These are phyloP conservation scores for Petrolisthes manimaculis DNA, from an alignment of 2,888 invertebrate species.

Conservation along the genomic window DNA sequence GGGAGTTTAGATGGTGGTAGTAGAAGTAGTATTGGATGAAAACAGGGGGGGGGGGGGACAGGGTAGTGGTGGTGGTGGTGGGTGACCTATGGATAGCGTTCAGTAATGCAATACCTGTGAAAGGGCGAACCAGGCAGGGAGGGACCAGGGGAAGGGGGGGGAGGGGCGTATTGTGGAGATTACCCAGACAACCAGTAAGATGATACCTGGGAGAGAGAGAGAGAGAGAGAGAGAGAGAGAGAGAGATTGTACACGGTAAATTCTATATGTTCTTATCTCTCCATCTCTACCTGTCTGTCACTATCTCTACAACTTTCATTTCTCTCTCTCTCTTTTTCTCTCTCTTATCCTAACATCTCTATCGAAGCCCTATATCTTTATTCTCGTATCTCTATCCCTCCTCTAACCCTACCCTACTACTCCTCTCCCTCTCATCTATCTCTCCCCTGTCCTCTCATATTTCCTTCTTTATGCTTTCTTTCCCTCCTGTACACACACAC, in stretches of 20 bases:
- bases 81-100: constrained; percentile 3
- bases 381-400: no score
- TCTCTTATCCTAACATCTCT: no score
- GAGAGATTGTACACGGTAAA: not conserved
- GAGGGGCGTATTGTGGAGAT: not conserved
- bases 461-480: not conserved
- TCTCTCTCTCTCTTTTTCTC: no score
- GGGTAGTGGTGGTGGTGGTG: not conserved
- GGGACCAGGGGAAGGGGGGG: not conserved
- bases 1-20: not conserved
- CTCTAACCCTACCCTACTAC: no score
- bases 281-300: no score
- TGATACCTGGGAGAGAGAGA: constrained; percentile 21
- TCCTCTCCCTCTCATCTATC: no score
- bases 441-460: no score
- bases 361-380: no score
- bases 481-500: not conserved
- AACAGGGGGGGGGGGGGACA: not conserved
- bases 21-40: not conserved
- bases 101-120: constrained; percentile 16
- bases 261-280: no score
- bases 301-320: no score
- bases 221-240: constrained; percentile 29
- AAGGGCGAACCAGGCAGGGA: not conserved
- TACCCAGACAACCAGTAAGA: not conserved